phyloP scores from a whole-genome alignment of 2,797 vertebrate genomes.

The Sebastes oblongus region DNA sequence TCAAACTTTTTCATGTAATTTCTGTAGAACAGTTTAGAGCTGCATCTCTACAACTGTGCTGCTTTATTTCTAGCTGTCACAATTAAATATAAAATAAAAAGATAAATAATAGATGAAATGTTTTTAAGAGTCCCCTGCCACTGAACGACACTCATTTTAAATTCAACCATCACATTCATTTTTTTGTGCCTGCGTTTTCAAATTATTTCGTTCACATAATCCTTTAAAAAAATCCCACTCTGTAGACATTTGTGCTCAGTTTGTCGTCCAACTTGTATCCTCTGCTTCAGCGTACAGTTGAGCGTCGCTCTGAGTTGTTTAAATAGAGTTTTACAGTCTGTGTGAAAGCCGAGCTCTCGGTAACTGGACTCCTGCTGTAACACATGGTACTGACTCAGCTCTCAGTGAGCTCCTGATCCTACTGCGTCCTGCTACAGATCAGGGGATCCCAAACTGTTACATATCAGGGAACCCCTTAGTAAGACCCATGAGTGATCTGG shows the following conservation, averaged over 20 bases:
- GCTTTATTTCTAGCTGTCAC: not conserved
- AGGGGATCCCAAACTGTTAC: not conserved
- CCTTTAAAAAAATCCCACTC: not conserved
- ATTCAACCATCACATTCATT: not conserved
- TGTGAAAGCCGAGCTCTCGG: conserved; percentile 41
- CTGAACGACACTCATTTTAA: not conserved
- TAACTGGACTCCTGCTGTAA: conserved; percentile 32
- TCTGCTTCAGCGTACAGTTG: not conserved
- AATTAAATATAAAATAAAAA: not conserved
- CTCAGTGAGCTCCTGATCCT: conserved; percentile 1
- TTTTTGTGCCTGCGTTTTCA: not conserved
- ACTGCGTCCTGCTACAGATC: conserved; percentile 14
- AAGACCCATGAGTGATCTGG: not conserved
- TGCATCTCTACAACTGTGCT: not conserved
- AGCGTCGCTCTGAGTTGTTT: not conserved
- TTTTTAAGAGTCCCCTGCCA: not conserved
- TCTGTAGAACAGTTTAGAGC: not conserved
- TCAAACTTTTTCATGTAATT: not conserved
- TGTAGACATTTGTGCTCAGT: not conserved
- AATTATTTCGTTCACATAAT: not conserved
- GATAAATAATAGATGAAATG: not conserved
- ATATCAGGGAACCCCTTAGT: not conserved
- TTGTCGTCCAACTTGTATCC: not conserved
- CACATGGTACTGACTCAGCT: conserved; percentile 39
- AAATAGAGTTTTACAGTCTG: conserved; percentile 33